Base-by-base conservation (phyloP, 1,140 invertebrate genomes). In the Lerema accius region DNA sequence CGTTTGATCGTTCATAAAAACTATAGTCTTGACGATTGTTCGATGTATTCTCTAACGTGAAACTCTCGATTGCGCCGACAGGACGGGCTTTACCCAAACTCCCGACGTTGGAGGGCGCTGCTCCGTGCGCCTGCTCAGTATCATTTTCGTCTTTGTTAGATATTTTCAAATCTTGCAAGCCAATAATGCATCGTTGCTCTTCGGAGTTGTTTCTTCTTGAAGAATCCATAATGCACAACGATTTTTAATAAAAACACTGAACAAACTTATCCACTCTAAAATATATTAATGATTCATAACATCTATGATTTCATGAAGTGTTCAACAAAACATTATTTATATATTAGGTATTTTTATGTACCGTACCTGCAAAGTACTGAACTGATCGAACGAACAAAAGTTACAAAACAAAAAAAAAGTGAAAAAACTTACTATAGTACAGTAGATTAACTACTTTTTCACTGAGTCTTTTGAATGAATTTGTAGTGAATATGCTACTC, bases 81-180 rank as follows among this genome's bases (percentile, higher is more conserved):
- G 89, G 80, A 32, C 89, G 82, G 51, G 78, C 63, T 77, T 90
- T 90, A 51, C 73, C 76, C 49, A 85, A 74, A 61, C 73, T 67
- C 65, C 71, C 79, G 63, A 78, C 62, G 76, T 87, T 89, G 49
- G 85, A 82, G 61, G 83, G 73, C 55, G 79, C 75, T 53, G 73
- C 75, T 55, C 76, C 71, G 74, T 89, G 86, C 84, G 90, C 84
- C 75, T 91, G 88, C 86, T 87, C 86, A 86, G 86, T 86, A 67
- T 78, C 80, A 76, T 86, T 84, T 72, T 89, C 86, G 72, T 87
- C 86, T 82, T 89, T 90, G 78, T 88, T 89, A 64, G 80, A 81
- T 77, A 91, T 80, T 88, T 91, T 91, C 75, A 91, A 88, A 86
- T 90, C 83, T 86, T 91, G 84, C 51, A 91, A 79, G 64, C 90